Evolutionary conservation across 2,113 vertebrate genomes (phyloP), one percentile per base, ranked within the genome.

Genomic region (Halichoeres trimaculatus): DNA sequence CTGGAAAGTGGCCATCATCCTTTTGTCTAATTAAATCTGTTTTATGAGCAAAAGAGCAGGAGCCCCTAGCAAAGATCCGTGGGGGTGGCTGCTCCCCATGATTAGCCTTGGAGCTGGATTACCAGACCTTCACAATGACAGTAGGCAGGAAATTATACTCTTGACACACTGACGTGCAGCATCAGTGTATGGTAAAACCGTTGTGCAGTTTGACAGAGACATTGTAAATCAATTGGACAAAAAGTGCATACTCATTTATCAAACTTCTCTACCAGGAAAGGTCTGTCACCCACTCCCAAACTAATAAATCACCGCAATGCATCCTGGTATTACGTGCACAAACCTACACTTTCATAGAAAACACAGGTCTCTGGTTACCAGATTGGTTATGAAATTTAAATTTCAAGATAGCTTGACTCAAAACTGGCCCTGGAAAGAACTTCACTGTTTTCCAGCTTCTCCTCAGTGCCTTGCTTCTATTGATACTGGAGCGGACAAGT

Each of bases 11-110:
- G 58, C 88, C 85, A 90, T 83, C 64, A 75, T 70, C 80, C 75
- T 78, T 90, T 85, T 80, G 85, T 89, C 84, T 87, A 90, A 91
- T 91, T 90, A 90, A 85, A 90, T 90, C 74, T 78, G 68, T 72
- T 90, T 81, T 74, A 77, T 77, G 65, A 83, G 79, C 63, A 65
- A 78, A n/a, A 76, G 77, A 78, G 48, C 53, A 81, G 61, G 60
- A 84, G 77, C 76, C 55, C 55, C 56, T 34, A 65, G 81, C 75
- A 78, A 50, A 66, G 67, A 74, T 51, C 75, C 30, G 67, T 70
- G 66, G 80, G 81, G 85, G 45, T 80, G 78, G 67, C 78, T 78
- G 81, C 76, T 87, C 62, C 66, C 62, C 50, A 69, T 35, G 81
- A 93, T 90, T 86, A 91, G 85, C 74, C 74, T 80, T 52, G 76